phyloP scores from a whole-genome alignment of 2,797 vertebrate species.

The Myotis pilosus region DNA sequence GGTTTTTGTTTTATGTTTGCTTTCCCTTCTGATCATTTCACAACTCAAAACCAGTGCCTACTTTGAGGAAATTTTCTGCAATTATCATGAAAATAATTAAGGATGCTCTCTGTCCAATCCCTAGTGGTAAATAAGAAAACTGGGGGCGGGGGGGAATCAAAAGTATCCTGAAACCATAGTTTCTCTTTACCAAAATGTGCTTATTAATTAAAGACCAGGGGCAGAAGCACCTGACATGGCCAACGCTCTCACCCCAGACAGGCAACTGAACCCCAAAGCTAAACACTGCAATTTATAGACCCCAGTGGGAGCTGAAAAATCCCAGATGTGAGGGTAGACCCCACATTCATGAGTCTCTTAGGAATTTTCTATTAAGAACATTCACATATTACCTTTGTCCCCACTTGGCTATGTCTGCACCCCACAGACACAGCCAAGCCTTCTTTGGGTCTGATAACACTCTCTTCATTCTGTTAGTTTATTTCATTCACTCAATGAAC shows the following conservation, averaged over 20 bases:
- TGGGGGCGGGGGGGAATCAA: not conserved
- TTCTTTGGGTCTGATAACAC: not conserved
- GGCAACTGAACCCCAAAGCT: not conserved
- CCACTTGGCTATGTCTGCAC: not conserved
- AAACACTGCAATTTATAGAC: not conserved
- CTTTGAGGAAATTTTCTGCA: slow-evolving; percentile 2
- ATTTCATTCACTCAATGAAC: not conserved
- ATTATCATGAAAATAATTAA: slow-evolving; percentile 4
- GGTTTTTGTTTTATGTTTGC: not conserved
- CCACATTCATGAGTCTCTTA: not conserved
- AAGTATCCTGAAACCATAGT: slow-evolving; percentile 16
- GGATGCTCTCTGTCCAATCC: not conserved
- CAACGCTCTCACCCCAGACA: not conserved
- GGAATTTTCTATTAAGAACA: not conserved
- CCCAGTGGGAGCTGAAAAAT: not conserved
- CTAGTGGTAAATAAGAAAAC: slow-evolving; percentile 38
- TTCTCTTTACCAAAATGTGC: not conserved
- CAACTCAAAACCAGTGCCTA: not conserved
- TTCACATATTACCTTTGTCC: not conserved
- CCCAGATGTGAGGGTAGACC: not conserved
- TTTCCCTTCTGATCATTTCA: not conserved
- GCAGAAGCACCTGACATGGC: not conserved
- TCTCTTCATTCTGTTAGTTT: not conserved
- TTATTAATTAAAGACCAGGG: not conserved
- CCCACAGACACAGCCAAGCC: not conserved